Conservation (phyloP, 35 echinoderm and acorn worm species). For the Patiria miniata region DNA sequence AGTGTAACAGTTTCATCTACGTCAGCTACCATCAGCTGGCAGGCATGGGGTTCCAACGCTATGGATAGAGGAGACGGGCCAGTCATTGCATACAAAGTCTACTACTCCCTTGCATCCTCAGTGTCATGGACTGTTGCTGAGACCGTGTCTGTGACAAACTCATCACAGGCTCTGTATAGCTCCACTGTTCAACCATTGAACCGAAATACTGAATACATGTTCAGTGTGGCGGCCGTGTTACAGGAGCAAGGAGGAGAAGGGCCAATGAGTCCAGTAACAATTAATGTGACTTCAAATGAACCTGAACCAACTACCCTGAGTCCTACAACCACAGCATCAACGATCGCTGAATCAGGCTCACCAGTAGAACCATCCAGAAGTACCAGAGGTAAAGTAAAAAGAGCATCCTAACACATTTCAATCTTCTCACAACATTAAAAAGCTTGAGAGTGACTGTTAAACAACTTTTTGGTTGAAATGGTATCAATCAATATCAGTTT, state of each 20-base stretch:
- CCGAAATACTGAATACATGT: slow-evolving; percentile 33
- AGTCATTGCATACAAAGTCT: slow-evolving; percentile 13
- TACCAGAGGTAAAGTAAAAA: too few relatives aligned
- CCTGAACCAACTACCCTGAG: not conserved
- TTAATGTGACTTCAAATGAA: not conserved
- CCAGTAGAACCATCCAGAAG: too few relatives aligned
- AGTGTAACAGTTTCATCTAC: not conserved
- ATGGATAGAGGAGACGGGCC: not conserved
- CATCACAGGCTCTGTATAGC: not conserved
- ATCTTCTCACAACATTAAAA: too few relatives aligned
- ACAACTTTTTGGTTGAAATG: too few relatives aligned
- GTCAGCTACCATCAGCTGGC: not conserved
- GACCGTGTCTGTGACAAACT: not conserved
- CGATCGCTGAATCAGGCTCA: too few relatives aligned
- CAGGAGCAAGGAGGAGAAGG: slow-evolving; percentile 68
- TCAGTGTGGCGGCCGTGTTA: slow-evolving; percentile 52
- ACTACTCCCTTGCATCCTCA: not conserved
- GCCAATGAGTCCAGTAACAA: slow-evolving; percentile 29
- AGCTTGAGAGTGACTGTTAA: too few relatives aligned
- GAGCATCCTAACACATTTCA: too few relatives aligned
- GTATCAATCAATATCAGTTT: too few relatives aligned
- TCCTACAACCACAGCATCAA: too few relatives aligned
- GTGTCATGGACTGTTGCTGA: not conserved
- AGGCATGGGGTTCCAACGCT: not conserved
- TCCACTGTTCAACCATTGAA: not conserved